These are phyloP conservation scores for Drosophila austrosaltans DNA, from an alignment of 2,888 invertebrate genomes.

Conservation along the genomic window DNA sequence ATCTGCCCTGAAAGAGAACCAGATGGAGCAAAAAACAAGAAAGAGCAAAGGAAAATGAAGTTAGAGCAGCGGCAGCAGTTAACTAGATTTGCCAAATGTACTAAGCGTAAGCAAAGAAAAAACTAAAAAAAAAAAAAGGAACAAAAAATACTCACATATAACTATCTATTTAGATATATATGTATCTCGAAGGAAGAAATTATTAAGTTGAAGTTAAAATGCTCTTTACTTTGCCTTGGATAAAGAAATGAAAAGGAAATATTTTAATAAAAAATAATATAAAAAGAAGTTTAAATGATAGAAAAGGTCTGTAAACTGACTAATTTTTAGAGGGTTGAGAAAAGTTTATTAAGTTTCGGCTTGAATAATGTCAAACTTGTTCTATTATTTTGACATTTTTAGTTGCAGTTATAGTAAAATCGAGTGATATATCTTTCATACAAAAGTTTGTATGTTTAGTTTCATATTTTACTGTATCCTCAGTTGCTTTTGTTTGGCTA, in stretches of 20 bases:
- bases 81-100: constrained; percentile 51
- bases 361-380: background rate
- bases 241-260: too few relatives aligned
- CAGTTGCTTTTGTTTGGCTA: too few relatives aligned
- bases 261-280: too few relatives aligned
- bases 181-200: background rate
- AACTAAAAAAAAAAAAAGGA: background rate
- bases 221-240: background rate
- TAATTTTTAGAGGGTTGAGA: too few relatives aligned
- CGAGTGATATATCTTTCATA: background rate
- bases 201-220: background rate
- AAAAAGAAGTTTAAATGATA: too few relatives aligned
- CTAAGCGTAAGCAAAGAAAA: constrained; percentile 28
- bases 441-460: too few relatives aligned
- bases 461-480: too few relatives aligned
- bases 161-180: background rate
- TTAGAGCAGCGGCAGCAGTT: constrained; percentile 33
- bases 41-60: constrained; percentile 20
- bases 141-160: too few relatives aligned
- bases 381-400: background rate
- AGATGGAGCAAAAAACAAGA: constrained; percentile 16
- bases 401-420: background rate
- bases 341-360: too few relatives aligned
- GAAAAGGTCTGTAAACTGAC: too few relatives aligned
- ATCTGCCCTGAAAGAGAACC: constrained; percentile 8